Evolutionary conservation across 2,113 vertebrate genomes (phyloP).

Genomic region (Engystomops pustulosus): DNA sequence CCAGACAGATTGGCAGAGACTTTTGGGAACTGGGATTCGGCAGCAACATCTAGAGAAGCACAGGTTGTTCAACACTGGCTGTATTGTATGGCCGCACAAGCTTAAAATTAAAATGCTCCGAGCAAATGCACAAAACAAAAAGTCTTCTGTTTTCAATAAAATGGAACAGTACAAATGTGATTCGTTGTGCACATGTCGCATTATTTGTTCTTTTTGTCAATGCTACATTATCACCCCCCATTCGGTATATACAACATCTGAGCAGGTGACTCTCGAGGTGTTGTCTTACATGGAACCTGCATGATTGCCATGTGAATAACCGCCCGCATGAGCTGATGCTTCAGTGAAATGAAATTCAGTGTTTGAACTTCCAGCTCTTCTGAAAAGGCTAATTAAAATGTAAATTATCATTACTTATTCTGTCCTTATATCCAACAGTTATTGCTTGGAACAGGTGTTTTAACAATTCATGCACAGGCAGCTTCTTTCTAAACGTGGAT

Average conservation of each 20-base stretch:
- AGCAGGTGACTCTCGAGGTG: background rate
- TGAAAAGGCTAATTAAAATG: conserved; percentile 61
- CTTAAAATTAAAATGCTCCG: conserved; percentile 25
- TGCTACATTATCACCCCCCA: conserved; percentile 3
- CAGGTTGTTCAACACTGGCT: conserved; percentile 12
- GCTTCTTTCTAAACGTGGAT: conserved; percentile 26
- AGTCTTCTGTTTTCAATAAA: background rate
- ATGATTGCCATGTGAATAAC: conserved; percentile 50
- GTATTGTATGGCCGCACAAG: background rate
- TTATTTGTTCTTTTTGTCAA: conserved; percentile 33
- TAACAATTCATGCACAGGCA: conserved; percentile 59
- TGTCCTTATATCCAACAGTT: conserved; percentile 56
- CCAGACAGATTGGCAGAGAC: conserved; percentile 27
- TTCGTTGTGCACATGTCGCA: background rate
- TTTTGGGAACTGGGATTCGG: background rate
- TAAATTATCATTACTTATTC: conserved; percentile 60
- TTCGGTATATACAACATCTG: conserved; percentile 31
- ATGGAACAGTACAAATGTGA: conserved; percentile 15
- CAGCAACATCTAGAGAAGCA: background rate
- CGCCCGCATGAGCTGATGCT: conserved; percentile 27
- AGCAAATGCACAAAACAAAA: background rate
- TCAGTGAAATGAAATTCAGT: conserved; percentile 51
- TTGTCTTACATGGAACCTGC: conserved; percentile 30
- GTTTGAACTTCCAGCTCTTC: conserved; percentile 57
- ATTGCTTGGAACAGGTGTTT: conserved; percentile 61